phyloP scores from a whole-genome alignment of 2,113 vertebrate genomes.

The Cranoglanis bouderius region DNA sequence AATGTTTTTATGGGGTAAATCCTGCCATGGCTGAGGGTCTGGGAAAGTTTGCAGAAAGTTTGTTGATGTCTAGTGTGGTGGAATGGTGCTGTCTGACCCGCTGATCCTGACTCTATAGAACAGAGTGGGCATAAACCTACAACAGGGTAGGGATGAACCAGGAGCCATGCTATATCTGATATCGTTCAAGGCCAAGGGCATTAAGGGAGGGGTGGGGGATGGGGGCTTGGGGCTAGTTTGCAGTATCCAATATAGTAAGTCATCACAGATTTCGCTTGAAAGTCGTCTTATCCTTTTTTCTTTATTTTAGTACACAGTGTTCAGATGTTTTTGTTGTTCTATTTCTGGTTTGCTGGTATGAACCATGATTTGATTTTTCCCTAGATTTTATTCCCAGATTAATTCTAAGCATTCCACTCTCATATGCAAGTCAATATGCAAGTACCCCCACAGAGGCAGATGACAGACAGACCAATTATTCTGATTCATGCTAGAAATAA shows the following conservation, averaged over 20 bases:
- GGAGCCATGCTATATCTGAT: constrained; percentile 57
- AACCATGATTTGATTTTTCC: constrained; percentile 38
- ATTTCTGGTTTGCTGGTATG: constrained; percentile 28
- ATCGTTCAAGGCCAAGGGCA: constrained; percentile 58
- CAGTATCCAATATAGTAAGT: constrained; percentile 12
- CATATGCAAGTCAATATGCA: constrained; percentile 62
- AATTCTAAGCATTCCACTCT: constrained; percentile 66
- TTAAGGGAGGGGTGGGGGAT: constrained; percentile 51
- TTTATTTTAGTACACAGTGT: constrained; percentile 35
- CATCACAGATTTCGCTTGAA: not conserved
- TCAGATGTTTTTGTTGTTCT: constrained; percentile 49
- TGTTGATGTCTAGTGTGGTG: constrained; percentile 73
- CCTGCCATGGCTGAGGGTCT: constrained; percentile 67
- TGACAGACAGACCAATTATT: constrained; percentile 50
- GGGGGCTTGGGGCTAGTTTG: not conserved
- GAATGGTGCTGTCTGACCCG: constrained; percentile 70
- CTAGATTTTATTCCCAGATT: constrained; percentile 52
- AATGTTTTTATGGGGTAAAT: constrained; percentile 72
- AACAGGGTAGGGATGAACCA: constrained; percentile 52
- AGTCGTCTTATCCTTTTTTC: not conserved
- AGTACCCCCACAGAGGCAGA: constrained; percentile 50
- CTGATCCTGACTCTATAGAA: constrained; percentile 63
- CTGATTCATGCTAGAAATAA: constrained; percentile 68
- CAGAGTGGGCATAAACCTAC: constrained; percentile 62
- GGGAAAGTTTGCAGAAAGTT: constrained; percentile 76